These are phyloP conservation scores for Bombus affinis DNA, from an alignment of 1,140 invertebrate species.

Conservation along the genomic window DNA sequence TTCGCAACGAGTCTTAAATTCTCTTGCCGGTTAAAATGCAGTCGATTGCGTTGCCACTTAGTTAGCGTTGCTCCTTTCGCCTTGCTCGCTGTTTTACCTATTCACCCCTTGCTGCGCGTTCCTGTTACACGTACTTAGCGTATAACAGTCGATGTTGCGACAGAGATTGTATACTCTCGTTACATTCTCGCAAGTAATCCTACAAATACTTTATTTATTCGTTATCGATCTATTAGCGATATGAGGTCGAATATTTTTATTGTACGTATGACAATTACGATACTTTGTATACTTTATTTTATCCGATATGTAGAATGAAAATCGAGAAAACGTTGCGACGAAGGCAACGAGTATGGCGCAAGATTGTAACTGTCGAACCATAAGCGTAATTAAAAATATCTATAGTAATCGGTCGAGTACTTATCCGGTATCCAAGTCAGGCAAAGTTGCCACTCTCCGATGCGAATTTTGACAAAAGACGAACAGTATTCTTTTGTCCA, in stretches of 20 bases:
- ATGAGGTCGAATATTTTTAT: too few species aligned
- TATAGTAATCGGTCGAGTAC: neutral
- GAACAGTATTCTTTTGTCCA: too few species aligned
- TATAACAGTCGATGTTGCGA: neutral
- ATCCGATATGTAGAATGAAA: neutral
- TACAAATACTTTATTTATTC: neutral
- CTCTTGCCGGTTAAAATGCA: conserved; percentile 36
- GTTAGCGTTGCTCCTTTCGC: conserved; percentile 47
- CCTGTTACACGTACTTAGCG: neutral
- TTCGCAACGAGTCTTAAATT: conserved; percentile 61
- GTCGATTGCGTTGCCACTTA: conserved; percentile 35
- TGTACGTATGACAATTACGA: neutral
- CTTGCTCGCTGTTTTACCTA: conserved; percentile 8
- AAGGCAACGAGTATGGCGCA: too few species aligned
- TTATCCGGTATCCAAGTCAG: too few species aligned
- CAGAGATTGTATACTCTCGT: neutral
- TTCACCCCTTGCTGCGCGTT: neutral
- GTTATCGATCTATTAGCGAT: neutral
- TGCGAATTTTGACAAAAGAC: too few species aligned
- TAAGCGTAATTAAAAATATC: neutral
- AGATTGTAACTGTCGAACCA: neutral
- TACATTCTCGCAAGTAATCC: neutral
- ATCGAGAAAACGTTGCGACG: too few species aligned
- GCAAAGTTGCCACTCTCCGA: too few species aligned
- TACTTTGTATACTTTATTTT: neutral